Evolutionary conservation across 2,113 vertebrate genomes (phyloP).

Genomic region (Verasper variegatus): DNA sequence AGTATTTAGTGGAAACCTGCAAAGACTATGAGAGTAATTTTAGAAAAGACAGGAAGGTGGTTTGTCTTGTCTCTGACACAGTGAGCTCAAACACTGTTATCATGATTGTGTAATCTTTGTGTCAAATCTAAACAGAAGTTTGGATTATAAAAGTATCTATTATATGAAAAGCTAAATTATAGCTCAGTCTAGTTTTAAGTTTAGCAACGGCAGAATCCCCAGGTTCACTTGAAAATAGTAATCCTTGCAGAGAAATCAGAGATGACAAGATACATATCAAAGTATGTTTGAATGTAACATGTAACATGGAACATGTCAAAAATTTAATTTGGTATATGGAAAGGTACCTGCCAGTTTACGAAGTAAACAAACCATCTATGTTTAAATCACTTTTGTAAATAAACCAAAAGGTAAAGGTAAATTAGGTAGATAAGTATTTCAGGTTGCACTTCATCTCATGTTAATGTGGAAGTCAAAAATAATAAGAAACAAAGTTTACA

Average conservation of each 20-base stretch:
- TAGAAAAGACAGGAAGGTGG: background rate
- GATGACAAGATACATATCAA: too few relatives aligned
- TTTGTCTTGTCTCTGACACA: conserved; percentile 21
- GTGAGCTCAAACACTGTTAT: background rate
- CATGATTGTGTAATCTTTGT: background rate
- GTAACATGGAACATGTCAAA: too few relatives aligned
- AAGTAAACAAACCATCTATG: background rate
- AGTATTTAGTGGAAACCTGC: background rate
- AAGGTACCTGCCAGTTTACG: background rate
- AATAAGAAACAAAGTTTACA: conserved; percentile 8
- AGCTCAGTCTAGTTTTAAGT: background rate
- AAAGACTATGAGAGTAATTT: conserved; percentile 24
- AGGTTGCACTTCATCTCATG: background rate
- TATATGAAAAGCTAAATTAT: background rate
- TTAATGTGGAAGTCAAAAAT: background rate
- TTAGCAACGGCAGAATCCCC: background rate
- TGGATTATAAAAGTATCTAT: background rate
- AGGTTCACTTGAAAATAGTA: background rate
- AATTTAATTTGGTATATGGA: background rate
- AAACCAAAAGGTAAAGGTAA: background rate
- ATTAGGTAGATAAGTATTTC: background rate
- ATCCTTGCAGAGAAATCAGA: conserved; percentile 12
- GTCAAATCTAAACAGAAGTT: background rate
- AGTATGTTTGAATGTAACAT: conserved; percentile 7
- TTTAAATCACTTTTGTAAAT: conserved; percentile 4